Base-by-base conservation (phyloP, 2,797 vertebrate genomes). In the Cossypha dichroa region DNA sequence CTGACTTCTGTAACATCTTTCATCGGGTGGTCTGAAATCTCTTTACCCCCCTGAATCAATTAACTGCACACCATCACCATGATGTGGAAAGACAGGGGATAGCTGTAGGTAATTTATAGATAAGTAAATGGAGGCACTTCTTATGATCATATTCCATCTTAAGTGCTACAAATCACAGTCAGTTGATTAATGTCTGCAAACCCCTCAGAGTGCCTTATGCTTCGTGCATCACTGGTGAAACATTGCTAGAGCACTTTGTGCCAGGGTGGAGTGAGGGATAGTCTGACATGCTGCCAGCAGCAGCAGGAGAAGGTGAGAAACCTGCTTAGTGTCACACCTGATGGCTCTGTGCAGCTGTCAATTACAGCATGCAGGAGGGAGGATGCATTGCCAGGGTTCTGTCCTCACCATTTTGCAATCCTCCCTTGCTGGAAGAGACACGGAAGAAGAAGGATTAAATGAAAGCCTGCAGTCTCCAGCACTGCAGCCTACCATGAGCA, bases 21-120 rank as follows among this genome's bases (percentile, higher is more conserved):
- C 83, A 86, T 38, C 17, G 0, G 33, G 64, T 5, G 2, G 38
- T 55, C 66, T 84, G 77, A 86, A 81, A 88, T 62, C 28, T 66
- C 68, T 34, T 69, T 62, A 34, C 31, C 38, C 21, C 33, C 9
- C 2, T 75, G 68, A 94, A 85, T 83, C 88, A 69, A 75, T 58
- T 41, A 75, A 69, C 77, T 68, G 69, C 46, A 84, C 31, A 21
- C 51, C 10, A 6, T 72, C 80, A 77, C 62, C 2, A 0, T 59
- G 92, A 90, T 48, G 34, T 22, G 34, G 40, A 86, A 68, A 86
- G 83, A 88, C 67, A 62, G 62, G 43, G 43, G 43, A 88, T 75
- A n/a, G 73, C 36, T 81, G 67, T 20, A 66, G 33, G 69, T 69
- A 83, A 94, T 95, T 94, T 90, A 96, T 51, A 93, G 76, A 63